Percentiles rank a stretch among this genome's conserved stretches.
Conservation (phyloP, 1,140 invertebrate species). For the Epicauta chinensis region DNA sequence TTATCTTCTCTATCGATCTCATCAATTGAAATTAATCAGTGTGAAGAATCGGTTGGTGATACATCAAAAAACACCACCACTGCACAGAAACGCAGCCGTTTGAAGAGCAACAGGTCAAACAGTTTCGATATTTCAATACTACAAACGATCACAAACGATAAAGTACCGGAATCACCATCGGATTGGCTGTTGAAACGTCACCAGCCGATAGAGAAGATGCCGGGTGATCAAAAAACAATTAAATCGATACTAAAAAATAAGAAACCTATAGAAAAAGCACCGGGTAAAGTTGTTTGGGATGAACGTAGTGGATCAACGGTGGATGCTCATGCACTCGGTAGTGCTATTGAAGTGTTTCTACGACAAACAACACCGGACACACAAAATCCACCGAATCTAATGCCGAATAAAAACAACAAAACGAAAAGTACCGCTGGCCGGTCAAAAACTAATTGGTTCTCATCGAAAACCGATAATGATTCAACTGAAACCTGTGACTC, state of each 20-base stretch:
- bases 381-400: conserved; percentile 37
- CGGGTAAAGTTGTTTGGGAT: conserved; percentile 60
- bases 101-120: conserved; percentile 64
- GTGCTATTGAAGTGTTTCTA: conserved; percentile 74
- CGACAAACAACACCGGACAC: conserved; percentile 46
- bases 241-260: conserved; percentile 33
- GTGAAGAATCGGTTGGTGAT: conserved; percentile 36
- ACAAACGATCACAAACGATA: conserved; percentile 48
- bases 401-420: conserved; percentile 39
- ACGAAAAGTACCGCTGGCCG: conserved; percentile 31
- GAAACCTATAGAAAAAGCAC: conserved; percentile 38
- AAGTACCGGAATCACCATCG: conserved; percentile 41
- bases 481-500: conserved; percentile 63
- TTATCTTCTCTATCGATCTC: conserved; percentile 73
- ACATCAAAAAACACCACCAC: conserved; percentile 26
- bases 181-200: conserved; percentile 71
- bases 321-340: conserved; percentile 69
- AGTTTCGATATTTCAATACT: conserved; percentile 74
- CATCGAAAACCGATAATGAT: conserved; percentile 52
- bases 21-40: conserved; percentile 67
- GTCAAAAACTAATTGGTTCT: conserved; percentile 46
- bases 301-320: conserved; percentile 65
- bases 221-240: conserved; percentile 42
- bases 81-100: conserved; percentile 47
- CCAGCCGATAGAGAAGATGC: conserved; percentile 48